Evolutionary conservation across 2,888 invertebrate genomes (phyloP), one percentile per base, ranked within the genome.

Genomic region (Andrena fulva): DNA sequence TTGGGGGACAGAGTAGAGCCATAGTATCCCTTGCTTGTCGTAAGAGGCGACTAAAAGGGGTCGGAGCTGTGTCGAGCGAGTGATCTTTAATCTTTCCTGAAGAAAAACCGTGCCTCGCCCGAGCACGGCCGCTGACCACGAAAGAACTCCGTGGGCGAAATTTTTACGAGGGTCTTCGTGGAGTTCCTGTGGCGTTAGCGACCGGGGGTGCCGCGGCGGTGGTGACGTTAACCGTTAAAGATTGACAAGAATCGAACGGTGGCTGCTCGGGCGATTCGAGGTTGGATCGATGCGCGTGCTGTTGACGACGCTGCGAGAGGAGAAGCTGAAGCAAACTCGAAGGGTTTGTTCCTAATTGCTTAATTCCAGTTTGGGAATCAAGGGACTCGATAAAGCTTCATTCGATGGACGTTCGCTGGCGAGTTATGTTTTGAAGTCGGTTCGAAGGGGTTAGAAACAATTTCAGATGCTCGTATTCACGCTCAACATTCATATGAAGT

Each of bases 241-340:
- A 82, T 82, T 82, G 66, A 82, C 66, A 66, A 59, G 82, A 82
- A 82, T 82, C 64, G 82, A 82, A n/a, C 59, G 48, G 29, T 72
- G 67, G 54, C 81, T 66, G 82, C 52, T 81, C 82, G 29, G 12
- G 54, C 35, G 52, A 74, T 31, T 66, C 60, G 66, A 77, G 66
- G 54, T 68, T 72, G 35, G 27, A 81, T 81, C 80, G 69, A 82
- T 81, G 75, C 33, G 52, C 33, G 52, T 16, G 10, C 12, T 50
- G 48, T 54, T 59, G 27, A 27, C 29, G 29, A n/a, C 8, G n/a
- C 16, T 33, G 10, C 12, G 3, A 10, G 59, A 60, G 52, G n/a
- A 33, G 27, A 68, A 52, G 42, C 27, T 5, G 5, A n/a, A 48
- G 10, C 6, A 35, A 42, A 50, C 56, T 54, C 16, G 59, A 8